Percentiles rank a stretch among this genome's conserved stretches.
Conservation (phyloP, 2,888 invertebrate genomes). For the Laspeyria flexula region DNA sequence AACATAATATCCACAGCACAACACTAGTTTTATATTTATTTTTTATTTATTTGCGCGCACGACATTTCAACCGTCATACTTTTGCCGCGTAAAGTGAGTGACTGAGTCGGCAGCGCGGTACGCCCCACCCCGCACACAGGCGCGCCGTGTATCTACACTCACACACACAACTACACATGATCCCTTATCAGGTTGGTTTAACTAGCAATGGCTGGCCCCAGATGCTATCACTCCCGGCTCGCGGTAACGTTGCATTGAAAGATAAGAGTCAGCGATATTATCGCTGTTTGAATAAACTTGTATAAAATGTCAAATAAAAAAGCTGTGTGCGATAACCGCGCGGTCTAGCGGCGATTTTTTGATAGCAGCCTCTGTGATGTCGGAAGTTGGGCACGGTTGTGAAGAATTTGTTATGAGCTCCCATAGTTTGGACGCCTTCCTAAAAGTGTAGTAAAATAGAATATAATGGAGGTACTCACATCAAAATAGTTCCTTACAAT, state of each 20-base stretch:
- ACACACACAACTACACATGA: conserved; percentile 69
- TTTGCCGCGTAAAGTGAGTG: conserved; percentile 83
- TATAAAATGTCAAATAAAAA: conserved; percentile 86
- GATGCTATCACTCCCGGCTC: conserved; percentile 81
- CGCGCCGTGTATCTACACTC: conserved; percentile 43
- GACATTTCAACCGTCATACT: conserved; percentile 77
- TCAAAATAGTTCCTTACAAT: not conserved
- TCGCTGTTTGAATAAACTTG: conserved; percentile 86
- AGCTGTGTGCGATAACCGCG: conserved; percentile 76
- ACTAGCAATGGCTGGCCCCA: conserved; percentile 85
- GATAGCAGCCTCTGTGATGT: conserved; percentile 60
- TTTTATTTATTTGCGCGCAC: conserved; percentile 47
- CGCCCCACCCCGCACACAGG: conserved; percentile 72
- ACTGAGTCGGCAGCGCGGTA: conserved; percentile 72
- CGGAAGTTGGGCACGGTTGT: conserved; percentile 42
- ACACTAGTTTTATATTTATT: conserved; percentile 48
- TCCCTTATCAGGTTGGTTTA: conserved; percentile 84
- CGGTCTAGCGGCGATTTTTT: conserved; percentile 72
- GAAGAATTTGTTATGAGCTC: conserved; percentile 37
- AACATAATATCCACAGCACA: conserved; percentile 73
- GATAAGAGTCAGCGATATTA: conserved; percentile 84
- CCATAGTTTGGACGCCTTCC: conserved; percentile 10
- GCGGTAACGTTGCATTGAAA: conserved; percentile 86
- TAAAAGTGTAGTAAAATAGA: conserved; percentile 17
- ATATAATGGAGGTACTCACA: not conserved